Conservation (phyloP, 2,888 invertebrate genomes). For the Drosophila greeni region DNA sequence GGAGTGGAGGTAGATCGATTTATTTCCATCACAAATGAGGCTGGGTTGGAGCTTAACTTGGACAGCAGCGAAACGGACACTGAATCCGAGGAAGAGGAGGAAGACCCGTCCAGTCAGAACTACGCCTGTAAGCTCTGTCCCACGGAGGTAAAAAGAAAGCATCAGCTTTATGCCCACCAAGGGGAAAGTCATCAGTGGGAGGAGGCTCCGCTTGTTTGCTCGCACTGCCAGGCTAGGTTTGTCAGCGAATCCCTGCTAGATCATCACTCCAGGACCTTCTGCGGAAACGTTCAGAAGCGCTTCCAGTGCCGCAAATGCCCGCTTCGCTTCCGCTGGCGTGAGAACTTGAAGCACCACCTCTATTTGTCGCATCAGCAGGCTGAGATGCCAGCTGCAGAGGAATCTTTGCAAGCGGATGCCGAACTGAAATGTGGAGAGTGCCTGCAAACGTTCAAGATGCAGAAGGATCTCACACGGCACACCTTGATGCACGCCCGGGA, state of each 20-base stretch:
- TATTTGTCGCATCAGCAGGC: constrained; percentile 42
- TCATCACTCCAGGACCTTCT: constrained; percentile 80
- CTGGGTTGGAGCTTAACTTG: constrained; percentile 75
- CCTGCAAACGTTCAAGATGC: constrained; percentile 68
- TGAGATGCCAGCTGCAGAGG: neutral
- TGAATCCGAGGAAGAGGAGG: constrained; percentile 50
- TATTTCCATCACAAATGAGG: constrained; percentile 76
- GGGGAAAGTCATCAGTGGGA: constrained; percentile 73
- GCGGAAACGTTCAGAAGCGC: constrained; percentile 72
- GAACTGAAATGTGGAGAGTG: constrained; percentile 57
- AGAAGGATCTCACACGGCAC: constrained; percentile 74
- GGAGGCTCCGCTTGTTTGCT: constrained; percentile 80
- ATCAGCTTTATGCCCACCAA: constrained; percentile 75
- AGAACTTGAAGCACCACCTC: constrained; percentile 72
- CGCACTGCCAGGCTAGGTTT: constrained; percentile 80
- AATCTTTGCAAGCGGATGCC: neutral
- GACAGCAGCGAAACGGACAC: constrained; percentile 69
- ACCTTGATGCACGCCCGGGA: constrained; percentile 66
- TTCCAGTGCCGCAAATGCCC: constrained; percentile 75
- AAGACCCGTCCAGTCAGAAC: constrained; percentile 21
- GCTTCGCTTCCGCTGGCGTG: constrained; percentile 76
- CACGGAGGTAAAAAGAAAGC: constrained; percentile 65
- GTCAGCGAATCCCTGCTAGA: constrained; percentile 80
- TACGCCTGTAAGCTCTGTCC: constrained; percentile 73
- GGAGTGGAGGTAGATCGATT: constrained; percentile 65